Evolutionary conservation across 37 sponge, comb jelly and placozoan genomes (phyloP), one percentile per base, ranked within the genome.

Genomic region (Eunapius fragilis): DNA sequence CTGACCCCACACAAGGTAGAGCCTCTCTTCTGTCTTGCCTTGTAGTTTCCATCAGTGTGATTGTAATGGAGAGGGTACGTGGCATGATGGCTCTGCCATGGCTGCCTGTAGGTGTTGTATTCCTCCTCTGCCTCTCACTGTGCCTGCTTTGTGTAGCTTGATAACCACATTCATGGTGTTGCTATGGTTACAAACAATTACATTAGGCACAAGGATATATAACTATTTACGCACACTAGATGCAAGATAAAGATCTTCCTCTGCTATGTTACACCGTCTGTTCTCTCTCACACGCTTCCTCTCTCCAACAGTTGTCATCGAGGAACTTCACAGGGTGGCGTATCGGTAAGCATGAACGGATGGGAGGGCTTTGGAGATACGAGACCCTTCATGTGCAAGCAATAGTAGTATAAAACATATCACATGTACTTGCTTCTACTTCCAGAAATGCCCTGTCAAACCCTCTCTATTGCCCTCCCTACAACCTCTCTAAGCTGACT

Each of bases 391-490:
- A n/a, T n/a, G n/a, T n/a, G n/a, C n/a, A n/a, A n/a, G n/a, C n/a
- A n/a, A n/a, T 45, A 45, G 9, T 11, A 45, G 4, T 45, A 45
- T 45, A 45, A 11, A 45, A 19, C 80, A 79, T 32, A 25, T 31
- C 25, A 14, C 25, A 78, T 79, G 10, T 10, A 72, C 7, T 26
- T 67, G 7, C 10, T 33, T 25, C 10, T 25, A 25, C 6, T 82
- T 79, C 0, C 77, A 91, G 95, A 70, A 84, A 80, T 80, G 85
- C 79, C 27, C 78, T 95, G 33, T 31, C 85, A 69, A 95, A 95
- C 33, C 68, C 95, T 37, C 32, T 95, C 19, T 89, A 79, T 37
- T 89, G 83, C 36, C 93, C 92, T 24, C 19, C 74, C 22, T 72
- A 82, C 78, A 94, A 94, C 71, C 14, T 85, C 2, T 35, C 71